Evolutionary conservation across 2,797 vertebrate genomes (phyloP).

Genomic region (Enteromius unitaeniatus): DNA sequence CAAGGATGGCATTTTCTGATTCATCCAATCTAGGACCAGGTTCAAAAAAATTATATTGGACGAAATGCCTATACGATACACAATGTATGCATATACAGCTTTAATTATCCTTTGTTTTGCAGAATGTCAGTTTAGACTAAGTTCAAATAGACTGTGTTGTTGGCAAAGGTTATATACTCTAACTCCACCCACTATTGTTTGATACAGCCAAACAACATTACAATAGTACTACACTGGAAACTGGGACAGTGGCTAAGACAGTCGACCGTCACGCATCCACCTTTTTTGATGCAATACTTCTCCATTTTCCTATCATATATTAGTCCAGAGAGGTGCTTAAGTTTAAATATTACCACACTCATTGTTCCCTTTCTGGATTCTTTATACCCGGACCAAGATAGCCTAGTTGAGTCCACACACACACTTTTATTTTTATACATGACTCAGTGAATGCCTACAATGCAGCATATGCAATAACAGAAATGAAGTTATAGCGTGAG

Average conservation of each 20-base stretch:
- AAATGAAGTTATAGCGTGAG: not conserved
- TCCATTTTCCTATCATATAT: not conserved
- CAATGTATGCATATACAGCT: too few species aligned
- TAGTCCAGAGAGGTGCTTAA: not conserved
- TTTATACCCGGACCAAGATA: not conserved
- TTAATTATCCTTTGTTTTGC: not conserved
- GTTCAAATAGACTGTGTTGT: not conserved
- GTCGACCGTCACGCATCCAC: not conserved
- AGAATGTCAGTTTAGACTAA: not conserved
- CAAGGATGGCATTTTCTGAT: too few species aligned
- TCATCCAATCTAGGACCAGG: too few species aligned
- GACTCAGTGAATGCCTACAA: conserved; percentile 9
- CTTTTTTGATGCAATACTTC: not conserved
- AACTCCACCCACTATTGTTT: conserved; percentile 1
- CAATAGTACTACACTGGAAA: not conserved
- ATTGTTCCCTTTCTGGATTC: not conserved
- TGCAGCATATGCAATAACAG: not conserved
- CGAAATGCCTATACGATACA: too few species aligned
- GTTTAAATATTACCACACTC: not conserved
- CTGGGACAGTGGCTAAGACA: not conserved
- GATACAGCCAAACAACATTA: not conserved
- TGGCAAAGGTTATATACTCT: not conserved
- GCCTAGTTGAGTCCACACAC: not conserved
- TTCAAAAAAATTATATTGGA: too few species aligned
- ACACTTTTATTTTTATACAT: not conserved